Evolutionary conservation across 2,888 invertebrate genomes (phyloP), one percentile per base, ranked within the genome.

Genomic region (Amblyteles armatorius): DNA sequence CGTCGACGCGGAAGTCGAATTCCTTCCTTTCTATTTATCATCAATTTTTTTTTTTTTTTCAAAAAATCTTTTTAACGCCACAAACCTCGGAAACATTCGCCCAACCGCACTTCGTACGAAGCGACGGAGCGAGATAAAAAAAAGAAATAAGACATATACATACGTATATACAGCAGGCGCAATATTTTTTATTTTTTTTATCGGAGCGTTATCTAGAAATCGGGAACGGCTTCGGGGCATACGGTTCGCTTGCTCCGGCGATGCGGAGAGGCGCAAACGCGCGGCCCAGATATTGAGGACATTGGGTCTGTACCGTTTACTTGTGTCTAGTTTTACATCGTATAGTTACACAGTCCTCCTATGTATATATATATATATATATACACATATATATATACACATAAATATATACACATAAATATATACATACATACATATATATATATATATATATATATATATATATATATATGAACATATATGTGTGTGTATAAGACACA

Each of bases 271-370:
- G 52, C 65, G 72, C 74, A 83, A 79, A 84, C 72, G 82, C 81
- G 73, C 82, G 87, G 82, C 88, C 87, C 83, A 88, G 87, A 88
- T 87, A 88, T 82, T 81, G 79, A 87, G 79, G 87, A 84, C 85
- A 68, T 84, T 68, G 84, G 82, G 82, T 81, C 85, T 83, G 86
- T 67, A 40, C 57, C 68, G 13, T 72, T 50, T 67, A 50, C 67
- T 82, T 6, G 71, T 40, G 40, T 40, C 11, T 60, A 60, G 60
- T 60, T 60, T 22, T 60, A 29, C 13, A 60, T 26, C 60, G 60
- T 29, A 60, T 60, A 60, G 60, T 60, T 26, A 60, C 60, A 29
- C 29, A 26, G 22, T 57, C 50, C 50, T 19, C 40, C 67, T 50
- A 11, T 78, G 40, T 44, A 57, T 55, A 57, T 65, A 44, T 48